Base-by-base conservation (phyloP, 2,888 invertebrate species). In the Nemotelus pantherinus region DNA sequence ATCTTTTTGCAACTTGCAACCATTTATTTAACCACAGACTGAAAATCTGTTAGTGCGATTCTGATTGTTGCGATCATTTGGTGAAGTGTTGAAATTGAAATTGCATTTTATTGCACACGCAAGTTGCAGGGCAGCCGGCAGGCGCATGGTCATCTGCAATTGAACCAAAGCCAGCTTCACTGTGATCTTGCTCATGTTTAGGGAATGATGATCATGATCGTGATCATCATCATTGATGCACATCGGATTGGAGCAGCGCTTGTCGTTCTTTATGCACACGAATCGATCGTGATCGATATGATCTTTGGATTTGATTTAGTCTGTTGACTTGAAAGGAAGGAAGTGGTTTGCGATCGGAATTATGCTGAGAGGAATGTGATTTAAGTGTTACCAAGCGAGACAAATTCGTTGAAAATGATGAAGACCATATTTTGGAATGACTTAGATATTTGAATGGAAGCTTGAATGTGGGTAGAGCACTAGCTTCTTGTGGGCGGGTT, bases 61-160 rank as follows among this genome's bases (percentile, higher is more conserved):
- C 77, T 77, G 79, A 77, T 79, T 76, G 77, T 79, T 79, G 79
- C 76, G 79, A 79, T 79, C 79, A 79, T 77, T 77, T 76, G 79
- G 77, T 55, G 79, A 79, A 79, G 79, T 79, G 79, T 79, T 79
- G 79, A 79, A 79, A 79, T 77, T 79, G 79, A 76, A 79, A 79
- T 79, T 79, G 77, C 79, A 79, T 79, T 79, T 79, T 79, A 79
- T 79, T 79, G 79, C 79, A 79, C 77, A 77, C 79, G 55, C 55
- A 60, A 60, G 74, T 63, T 60, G 45, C 60, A 6, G 48, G 47
- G 41, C 10, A 63, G 63, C 39, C n/a, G 47, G 57, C 39, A 25
- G 25, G 48, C 39, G 50, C 50, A 47, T 45, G n/a, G 50, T 39
- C 47, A 55, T 57, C n/a, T 74, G 60, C 60, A 63, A 60, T 55